Base-by-base conservation (phyloP, 2,113 vertebrate species). In the Charadrius vociferus region DNA sequence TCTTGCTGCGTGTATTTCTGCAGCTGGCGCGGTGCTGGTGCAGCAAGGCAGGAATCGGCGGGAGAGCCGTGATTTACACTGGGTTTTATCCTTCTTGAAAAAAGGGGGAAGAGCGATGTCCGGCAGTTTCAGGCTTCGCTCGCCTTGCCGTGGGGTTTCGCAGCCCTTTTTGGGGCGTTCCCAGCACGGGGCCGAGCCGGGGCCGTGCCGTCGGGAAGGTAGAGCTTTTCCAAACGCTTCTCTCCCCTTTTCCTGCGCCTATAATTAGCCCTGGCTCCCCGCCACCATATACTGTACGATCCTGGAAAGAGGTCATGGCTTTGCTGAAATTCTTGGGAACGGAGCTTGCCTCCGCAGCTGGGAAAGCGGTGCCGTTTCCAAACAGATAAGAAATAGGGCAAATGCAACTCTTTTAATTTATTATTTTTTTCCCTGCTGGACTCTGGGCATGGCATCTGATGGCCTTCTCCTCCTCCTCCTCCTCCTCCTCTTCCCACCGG, bases 241-340 rank as follows among this genome's bases (percentile, higher is more conserved):
- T 85, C 86, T 82, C 75, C 84, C 83, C 45, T 95, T 70, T 92
- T 91, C 81, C 86, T 86, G 67, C 55, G 81, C 95, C 88, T 90
- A 96, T 84, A 95, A 95, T 96, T 94, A 94, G 75, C 88, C 29
- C 39, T 96, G 95, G 97, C 97, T 95, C 81, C 81, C 52, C 0
- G 97, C 97, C 97, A 97, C 67, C 90, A 5, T 86, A 66, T 88
- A 71, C 91, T 92, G 87, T 88, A 80, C 2, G 26, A 72, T 93
- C 97, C 94, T 97, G 95, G 96, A 96, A 94, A 92, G 89, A 88
- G 95, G 95, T 91, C 93, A 68, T 24, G 89, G 94, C 93, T 91
- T 87, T 67, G 88, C 88, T 84, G 87, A 58, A 89, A 72, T 91
- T 80, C 92, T 68, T 86, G 96, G 96, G 96, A 95, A 96, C 83